These are phyloP conservation scores for Picus viridis DNA, from an alignment of 2,797 vertebrate species.

Conservation along the genomic window DNA sequence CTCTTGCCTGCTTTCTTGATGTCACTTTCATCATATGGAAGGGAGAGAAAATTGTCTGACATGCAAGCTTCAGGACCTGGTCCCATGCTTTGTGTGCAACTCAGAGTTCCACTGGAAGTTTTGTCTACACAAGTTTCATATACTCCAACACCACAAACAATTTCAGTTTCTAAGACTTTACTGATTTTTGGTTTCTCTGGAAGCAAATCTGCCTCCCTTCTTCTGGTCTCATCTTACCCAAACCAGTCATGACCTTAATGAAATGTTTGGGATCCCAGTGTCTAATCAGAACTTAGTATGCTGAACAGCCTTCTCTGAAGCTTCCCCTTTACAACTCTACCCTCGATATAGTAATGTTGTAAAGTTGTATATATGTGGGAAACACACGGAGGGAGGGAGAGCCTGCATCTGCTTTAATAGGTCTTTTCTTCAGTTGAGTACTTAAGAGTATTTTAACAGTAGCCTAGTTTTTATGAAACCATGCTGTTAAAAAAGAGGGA, in stretches of 20 bases:
- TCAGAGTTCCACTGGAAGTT: not conserved
- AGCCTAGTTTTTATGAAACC: not conserved
- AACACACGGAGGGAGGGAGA: not conserved
- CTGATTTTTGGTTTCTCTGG: not conserved
- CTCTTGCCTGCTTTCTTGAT: not conserved
- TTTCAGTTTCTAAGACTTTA: not conserved
- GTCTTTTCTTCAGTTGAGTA: not conserved
- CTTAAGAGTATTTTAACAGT: slow-evolving; percentile 6
- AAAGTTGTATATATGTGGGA: not conserved
- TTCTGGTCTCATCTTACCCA: not conserved
- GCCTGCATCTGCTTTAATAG: not conserved
- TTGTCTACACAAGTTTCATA: not conserved
- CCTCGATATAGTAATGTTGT: not conserved
- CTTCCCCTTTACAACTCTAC: not conserved
- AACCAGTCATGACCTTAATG: not conserved
- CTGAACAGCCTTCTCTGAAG: not conserved
- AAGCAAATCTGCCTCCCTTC: not conserved
- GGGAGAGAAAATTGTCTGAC: not conserved
- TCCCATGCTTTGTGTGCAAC: not conserved
- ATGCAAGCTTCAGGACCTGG: fast-evolving
- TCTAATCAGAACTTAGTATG: not conserved
- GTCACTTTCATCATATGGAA: not conserved
- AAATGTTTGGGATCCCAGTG: not conserved
- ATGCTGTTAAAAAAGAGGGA: not conserved
- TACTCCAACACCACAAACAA: not conserved